A percentile compares a stretch with the other conserved stretches of the same genome.
These are phyloP conservation scores for Cinara cedri DNA, from an alignment of 2,888 invertebrate genomes.

Conservation along the genomic window DNA sequence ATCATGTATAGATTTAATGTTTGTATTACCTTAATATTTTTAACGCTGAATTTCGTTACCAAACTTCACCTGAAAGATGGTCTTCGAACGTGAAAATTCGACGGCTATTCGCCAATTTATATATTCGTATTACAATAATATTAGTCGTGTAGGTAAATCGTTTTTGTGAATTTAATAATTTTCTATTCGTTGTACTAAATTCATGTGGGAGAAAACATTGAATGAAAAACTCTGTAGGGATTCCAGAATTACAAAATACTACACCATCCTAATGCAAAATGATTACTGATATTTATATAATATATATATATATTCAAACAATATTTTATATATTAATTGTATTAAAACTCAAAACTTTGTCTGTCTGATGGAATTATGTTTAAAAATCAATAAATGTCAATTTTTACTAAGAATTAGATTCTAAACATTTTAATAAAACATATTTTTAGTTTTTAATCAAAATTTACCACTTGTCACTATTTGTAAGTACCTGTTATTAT, in stretches of 20 bases:
- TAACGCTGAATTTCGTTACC: constrained; percentile 31
- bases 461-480: neutral
- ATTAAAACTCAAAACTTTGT: neutral
- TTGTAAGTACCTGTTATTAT: neutral
- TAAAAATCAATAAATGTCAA: constrained; percentile 35
- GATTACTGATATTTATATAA: no score
- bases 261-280: no score
- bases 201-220: no score
- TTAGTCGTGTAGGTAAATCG: no score
- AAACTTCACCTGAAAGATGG: constrained; percentile 18
- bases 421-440: constrained; percentile 4
- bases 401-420: constrained; percentile 36
- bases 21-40: constrained; percentile 36
- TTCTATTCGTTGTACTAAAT: constrained; percentile 34
- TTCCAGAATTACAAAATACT: neutral
- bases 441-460: constrained; percentile 7
- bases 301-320: no score
- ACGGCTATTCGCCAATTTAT: neutral
- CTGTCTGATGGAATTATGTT: neutral
- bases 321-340: neutral
- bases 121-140: no score
- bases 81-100: neutral
- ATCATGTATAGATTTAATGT: constrained; percentile 20
- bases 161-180: constrained; percentile 41
- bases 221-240: neutral